Evolutionary conservation across 2,888 invertebrate genomes (phyloP), one percentile per base, ranked within the genome.

Genomic region (Acleris literana): DNA sequence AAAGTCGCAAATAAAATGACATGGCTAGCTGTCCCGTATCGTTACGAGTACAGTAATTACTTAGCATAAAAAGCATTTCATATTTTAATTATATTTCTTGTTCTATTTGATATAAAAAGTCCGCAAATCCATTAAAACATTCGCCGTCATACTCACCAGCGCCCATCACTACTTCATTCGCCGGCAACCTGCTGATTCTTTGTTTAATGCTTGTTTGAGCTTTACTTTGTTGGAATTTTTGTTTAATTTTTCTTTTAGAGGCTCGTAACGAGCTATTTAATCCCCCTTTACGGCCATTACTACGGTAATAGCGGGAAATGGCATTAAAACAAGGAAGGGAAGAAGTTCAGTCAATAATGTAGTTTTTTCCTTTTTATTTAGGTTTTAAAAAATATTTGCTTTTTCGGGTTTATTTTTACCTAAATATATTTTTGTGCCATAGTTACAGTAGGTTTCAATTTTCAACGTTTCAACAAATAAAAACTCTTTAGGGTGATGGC

Each of bases 171-270:
- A 60, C 6, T 55, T 18, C 29, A n/a, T 56, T 43, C 13, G 58
- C 49, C 60, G 29, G 44, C 65, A 60, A 65, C 60, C 65, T 65
- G 60, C 59, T 65, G 65, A 65, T 65, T 65, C 55, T 65, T 65
- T 65, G 65, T 65, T 59, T 64, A 64, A 64, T 55, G 46, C 64
- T 60, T 55, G 64, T 60, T 60, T 44, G 55, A 65, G 56, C 60
- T 65, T 64, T 48, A 55, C 59, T 55, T 56, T 60, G 65, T 44
- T 29, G 55, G 65, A 29, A 51, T 39, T 59, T 57, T 44, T 43
- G 25, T 56, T 57, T 55, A 55, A 39, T 55, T 60, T 55, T 58
- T 65, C 54, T 55, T 65, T 55, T 43, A 60, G 39, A 60, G 55
- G 25, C 29, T 33, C 65, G 39, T 55, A 65, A 60, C 60, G 60